Evolutionary conservation across 2,113 vertebrate species (phyloP), one percentile per base, ranked within the genome.

Genomic region (Hyaena hyaena): DNA sequence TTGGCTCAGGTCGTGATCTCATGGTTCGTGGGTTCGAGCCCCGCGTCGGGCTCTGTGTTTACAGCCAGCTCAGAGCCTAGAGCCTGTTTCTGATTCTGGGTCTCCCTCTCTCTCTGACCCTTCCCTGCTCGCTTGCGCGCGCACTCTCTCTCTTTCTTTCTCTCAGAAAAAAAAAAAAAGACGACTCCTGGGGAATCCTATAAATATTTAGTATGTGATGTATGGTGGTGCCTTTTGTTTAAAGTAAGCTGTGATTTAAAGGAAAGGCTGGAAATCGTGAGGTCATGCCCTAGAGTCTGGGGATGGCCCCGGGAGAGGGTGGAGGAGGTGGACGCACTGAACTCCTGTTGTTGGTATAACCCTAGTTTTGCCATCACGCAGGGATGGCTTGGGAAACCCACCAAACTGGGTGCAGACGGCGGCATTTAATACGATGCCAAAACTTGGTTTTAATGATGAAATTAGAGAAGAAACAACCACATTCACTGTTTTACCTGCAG

Each of bases 341-440:
- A 68, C 23, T 23, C n/a, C n/a, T 61, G 1, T 76, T 83, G 55
- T 35, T 81, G 50, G 50, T 50, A 28, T 96, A 58, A 85, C 35
- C 77, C 61, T 71, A 21, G 14, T 81, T 89, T 81, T 61, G 81
- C 58, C 66, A 65, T 55, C 23, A 43, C 8, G 50, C 33, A 86
- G 35, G 19, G 19, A 35, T 93, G 43, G 24, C 71, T 94, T 94
- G 19, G 66, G 81, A 96, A 88, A 31, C 35, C n/a, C 50, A 83
- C 50, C 17, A 66, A 66, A 61, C 43, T 63, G 58, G 93, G 21
- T 35, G 76, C 68, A 83, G 63, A 96, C 35, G 33, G 55, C 74
- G 84, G 23, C 24, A 65, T 73, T 93, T 93, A 73, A 71, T 77
- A 81, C 28, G 58, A 96, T 61, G 58, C 68, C 84, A 31, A 97